These are phyloP conservation scores for Harlomillsia oculata DNA, from an alignment of 1,140 invertebrate species.

Conservation along the genomic window DNA sequence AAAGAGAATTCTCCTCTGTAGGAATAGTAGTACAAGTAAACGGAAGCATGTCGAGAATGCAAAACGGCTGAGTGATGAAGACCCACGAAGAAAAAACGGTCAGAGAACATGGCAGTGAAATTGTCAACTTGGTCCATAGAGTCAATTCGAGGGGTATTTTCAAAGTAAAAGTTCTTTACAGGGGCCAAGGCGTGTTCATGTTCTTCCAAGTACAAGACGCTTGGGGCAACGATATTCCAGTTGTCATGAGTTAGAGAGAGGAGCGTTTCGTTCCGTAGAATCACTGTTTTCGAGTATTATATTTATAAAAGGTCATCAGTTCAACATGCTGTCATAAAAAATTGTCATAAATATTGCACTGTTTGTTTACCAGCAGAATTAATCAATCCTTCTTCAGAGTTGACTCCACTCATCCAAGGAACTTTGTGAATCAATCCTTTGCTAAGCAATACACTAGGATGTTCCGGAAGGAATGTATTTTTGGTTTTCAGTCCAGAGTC, in stretches of 20 bases:
- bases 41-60: not conserved
- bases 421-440: conserved; percentile 14
- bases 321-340: not conserved
- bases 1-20: conserved; percentile 10
- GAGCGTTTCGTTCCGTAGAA: conserved; percentile 14
- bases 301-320: not conserved
- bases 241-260: not conserved
- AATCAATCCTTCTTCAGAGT: conserved; percentile 20
- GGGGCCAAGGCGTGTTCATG: not conserved
- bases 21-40: conserved; percentile 12
- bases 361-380: not conserved
- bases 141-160: not conserved
- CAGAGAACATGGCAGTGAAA: conserved; percentile 10
- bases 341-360: not conserved
- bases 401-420: conserved; percentile 11
- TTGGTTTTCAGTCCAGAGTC: conserved; percentile 4
- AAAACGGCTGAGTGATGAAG: not conserved
- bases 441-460: conserved; percentile 8
- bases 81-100: conserved; percentile 7
- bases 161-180: conserved; percentile 23
- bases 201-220: not conserved
- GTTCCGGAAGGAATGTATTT: conserved; percentile 15
- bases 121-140: conserved; percentile 1
- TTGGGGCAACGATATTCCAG: conserved; percentile 5
- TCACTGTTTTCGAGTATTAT: too few species aligned